phyloP scores from a whole-genome alignment of 1,140 invertebrate genomes.

The Drosophila kohkoa region DNA sequence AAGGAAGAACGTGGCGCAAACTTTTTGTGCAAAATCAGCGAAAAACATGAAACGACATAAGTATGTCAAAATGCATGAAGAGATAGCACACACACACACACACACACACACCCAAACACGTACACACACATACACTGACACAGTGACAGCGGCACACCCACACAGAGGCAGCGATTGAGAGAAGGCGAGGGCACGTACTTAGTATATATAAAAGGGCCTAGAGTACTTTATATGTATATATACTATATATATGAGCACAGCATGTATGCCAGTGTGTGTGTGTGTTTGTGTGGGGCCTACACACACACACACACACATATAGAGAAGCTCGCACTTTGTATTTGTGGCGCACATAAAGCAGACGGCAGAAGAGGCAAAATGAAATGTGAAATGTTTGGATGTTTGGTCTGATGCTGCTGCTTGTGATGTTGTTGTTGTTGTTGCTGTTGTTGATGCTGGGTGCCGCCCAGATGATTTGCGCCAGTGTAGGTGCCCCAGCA shows the following conservation, averaged over 20 bases:
- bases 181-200: constrained; percentile 71
- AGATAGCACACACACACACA: constrained; percentile 55
- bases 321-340: constrained; percentile 33
- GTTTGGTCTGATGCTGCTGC: constrained; percentile 45
- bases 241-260: constrained; percentile 39
- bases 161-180: constrained; percentile 36
- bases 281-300: constrained; percentile 37
- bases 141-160: constrained; percentile 7
- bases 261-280: constrained; percentile 22
- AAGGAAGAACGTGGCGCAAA: constrained; percentile 46
- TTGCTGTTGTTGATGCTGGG: constrained; percentile 61
- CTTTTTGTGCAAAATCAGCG: constrained; percentile 80
- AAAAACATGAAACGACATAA: constrained; percentile 82
- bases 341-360: constrained; percentile 57
- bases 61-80: constrained; percentile 82
- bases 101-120: constrained; percentile 24
- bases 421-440: not conserved
- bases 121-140: constrained; percentile 22
- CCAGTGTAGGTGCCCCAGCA: constrained; percentile 58
- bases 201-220: constrained; percentile 71
- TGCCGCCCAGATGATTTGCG: constrained; percentile 83
- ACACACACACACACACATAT: constrained; percentile 22
- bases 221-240: constrained; percentile 63
- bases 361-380: constrained; percentile 66
- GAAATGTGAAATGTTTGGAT: constrained; percentile 70